A percentile compares a stretch with the other conserved stretches of the same genome.
These are phyloP conservation scores for Sebastolobus alascanus DNA, from an alignment of 2,797 vertebrate genomes.

Conservation along the genomic window DNA sequence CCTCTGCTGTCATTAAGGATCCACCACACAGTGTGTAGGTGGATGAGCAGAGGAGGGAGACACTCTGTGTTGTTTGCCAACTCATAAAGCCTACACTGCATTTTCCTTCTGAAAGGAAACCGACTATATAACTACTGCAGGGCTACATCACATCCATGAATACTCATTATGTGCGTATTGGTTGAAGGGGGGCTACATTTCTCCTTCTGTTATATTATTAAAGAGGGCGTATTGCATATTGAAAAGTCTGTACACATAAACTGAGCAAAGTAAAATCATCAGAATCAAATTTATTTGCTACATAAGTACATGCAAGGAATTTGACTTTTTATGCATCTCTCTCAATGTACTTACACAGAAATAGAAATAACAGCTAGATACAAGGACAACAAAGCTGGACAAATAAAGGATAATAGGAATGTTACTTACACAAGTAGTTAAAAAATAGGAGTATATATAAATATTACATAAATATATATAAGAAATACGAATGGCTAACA, in stretches of 20 bases:
- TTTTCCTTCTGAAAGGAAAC: slow-evolving; percentile 19
- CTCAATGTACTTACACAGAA: too few relatives aligned
- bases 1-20: slow-evolving; percentile 70
- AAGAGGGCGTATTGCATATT: not conserved
- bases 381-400: too few relatives aligned
- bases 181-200: not conserved
- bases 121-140: slow-evolving; percentile 17
- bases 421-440: too few relatives aligned
- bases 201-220: slow-evolving; percentile 23
- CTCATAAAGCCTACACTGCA: slow-evolving; percentile 34
- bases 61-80: slow-evolving; percentile 43
- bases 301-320: too few relatives aligned
- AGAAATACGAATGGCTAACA: too few relatives aligned
- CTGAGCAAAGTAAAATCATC: not conserved
- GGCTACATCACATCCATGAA: slow-evolving; percentile 27
- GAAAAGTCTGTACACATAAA: not conserved
- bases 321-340: too few relatives aligned
- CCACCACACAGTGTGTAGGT: slow-evolving; percentile 45
- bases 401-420: too few relatives aligned
- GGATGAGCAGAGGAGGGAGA: slow-evolving; percentile 54
- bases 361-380: too few relatives aligned
- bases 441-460: too few relatives aligned
- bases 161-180: slow-evolving; percentile 2
- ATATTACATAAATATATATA: too few relatives aligned
- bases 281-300: too few relatives aligned